Conservation (phyloP, 2,888 invertebrate species). For the Brenthis hecate region DNA sequence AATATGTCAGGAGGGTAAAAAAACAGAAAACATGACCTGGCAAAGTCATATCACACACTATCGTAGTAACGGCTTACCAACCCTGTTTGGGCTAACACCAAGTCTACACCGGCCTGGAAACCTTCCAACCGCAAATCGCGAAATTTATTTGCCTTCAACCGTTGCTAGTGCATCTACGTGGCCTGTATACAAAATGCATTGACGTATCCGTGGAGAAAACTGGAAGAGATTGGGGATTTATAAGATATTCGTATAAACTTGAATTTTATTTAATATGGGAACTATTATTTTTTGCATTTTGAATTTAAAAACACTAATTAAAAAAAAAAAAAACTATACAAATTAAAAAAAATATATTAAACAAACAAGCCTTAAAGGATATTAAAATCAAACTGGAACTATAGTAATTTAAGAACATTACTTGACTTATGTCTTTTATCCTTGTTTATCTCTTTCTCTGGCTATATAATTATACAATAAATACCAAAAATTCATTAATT, state of each 20-base stretch:
- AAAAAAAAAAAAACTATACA: too few relatives aligned
- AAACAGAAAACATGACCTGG: constrained; percentile 22
- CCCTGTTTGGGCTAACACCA: constrained; percentile 39
- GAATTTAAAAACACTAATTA: too few relatives aligned
- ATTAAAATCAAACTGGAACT: neutral
- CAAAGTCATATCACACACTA: constrained; percentile 33
- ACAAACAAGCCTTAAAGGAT: neutral
- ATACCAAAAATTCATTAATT: too few relatives aligned
- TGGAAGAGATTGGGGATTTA: constrained; percentile 5
- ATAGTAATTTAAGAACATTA: neutral
- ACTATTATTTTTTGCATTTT: too few relatives aligned
- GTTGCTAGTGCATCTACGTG: constrained; percentile 74
- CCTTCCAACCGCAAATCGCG: constrained; percentile 77
- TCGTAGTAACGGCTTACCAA: constrained; percentile 34
- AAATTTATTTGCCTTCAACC: constrained; percentile 77
- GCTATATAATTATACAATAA: too few relatives aligned
- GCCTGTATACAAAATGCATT: constrained; percentile 64
- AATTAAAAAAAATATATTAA: too few relatives aligned
- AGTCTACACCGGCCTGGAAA: constrained; percentile 65
- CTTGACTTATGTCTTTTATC: too few relatives aligned
- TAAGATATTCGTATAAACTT: neutral
- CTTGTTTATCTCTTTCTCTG: too few relatives aligned
- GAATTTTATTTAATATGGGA: too few relatives aligned
- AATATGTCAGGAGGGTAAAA: neutral
- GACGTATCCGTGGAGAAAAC: constrained; percentile 13